Base-by-base conservation (phyloP, 2,797 vertebrate genomes). In the Melopsittacus undulatus region DNA sequence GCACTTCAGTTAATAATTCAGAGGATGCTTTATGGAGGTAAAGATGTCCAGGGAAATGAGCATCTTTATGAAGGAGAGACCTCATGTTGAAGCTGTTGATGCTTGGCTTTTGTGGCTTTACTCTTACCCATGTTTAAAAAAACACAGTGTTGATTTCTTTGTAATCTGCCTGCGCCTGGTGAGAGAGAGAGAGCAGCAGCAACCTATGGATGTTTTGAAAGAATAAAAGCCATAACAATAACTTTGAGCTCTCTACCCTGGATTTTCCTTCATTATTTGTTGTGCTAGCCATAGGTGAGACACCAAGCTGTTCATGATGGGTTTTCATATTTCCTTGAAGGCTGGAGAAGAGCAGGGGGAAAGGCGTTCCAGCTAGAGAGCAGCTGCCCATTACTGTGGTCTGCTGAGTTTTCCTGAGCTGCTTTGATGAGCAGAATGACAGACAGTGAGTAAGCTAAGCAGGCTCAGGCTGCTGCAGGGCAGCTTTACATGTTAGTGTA, bases 121-220 rank as follows among this genome's bases (percentile, higher is more conserved):
- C 43, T 83, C 43, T 54, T 87, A 67, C 24, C 15, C 0, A 1
- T 49, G 7, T 69, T 73, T 17, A 4, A 63, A 54, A 62, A 59
- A 27, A 7, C 5, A 12, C 14, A 36, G 6, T 10, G 6, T 40
- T 24, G 7, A 66, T 86, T 49, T 69, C 24, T 86, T 83, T 85
- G 36, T 69, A 43, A 48, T 57, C 5, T 2, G 9, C 4, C 9
- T 0, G 3, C 11, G 19, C 19, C 56, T 57, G 34, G 40, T 0
- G 48, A 57, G 40, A 30, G 42, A 74, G 23, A n/a, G 40, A 5
- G 18, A 66, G 30, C 10, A 57, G 45, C 49, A 89, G 5, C 32
- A 61, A 34, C 21, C 23, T 42, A 5, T 56, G 57, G 30, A 64
- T 57, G 8, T 86, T 88, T 85, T 66, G 62, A 88, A 83, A 15